These are phyloP conservation scores for Drosophila persimilis DNA, from an alignment of 1,140 invertebrate genomes.

Conservation along the genomic window DNA sequence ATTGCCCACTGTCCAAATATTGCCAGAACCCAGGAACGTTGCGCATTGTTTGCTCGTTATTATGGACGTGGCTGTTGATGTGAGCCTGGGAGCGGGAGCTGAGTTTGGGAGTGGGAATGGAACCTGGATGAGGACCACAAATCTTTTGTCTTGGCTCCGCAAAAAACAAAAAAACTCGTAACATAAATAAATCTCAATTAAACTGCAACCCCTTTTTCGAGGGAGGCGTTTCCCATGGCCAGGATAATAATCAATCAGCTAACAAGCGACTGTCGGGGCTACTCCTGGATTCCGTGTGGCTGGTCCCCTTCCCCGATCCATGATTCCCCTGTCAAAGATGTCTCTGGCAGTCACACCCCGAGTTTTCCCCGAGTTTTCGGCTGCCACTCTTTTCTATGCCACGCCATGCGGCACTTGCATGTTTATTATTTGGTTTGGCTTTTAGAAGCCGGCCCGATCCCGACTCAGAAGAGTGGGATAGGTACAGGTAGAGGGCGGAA, in stretches of 20 bases:
- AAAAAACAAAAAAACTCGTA: slow-evolving; percentile 14
- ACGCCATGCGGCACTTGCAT: slow-evolving; percentile 53
- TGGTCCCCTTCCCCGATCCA: background rate
- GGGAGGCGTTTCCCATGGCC: slow-evolving; percentile 42
- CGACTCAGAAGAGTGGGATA: slow-evolving; percentile 29
- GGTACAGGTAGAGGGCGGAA: background rate
- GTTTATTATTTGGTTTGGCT: slow-evolving; percentile 51
- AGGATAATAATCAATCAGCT: slow-evolving; percentile 69
- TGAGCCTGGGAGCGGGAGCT: slow-evolving; percentile 19
- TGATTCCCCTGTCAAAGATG: slow-evolving; percentile 29
- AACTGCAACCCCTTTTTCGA: slow-evolving; percentile 67
- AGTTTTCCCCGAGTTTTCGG: slow-evolving; percentile 42
- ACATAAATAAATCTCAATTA: slow-evolving; percentile 80
- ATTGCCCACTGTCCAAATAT: slow-evolving; percentile 74
- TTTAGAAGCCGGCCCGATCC: slow-evolving; percentile 48
- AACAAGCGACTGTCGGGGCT: slow-evolving; percentile 25
- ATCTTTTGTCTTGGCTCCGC: slow-evolving; percentile 57
- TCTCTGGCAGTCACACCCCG: slow-evolving; percentile 58
- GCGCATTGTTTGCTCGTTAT: slow-evolving; percentile 72
- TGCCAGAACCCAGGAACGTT: slow-evolving; percentile 44
- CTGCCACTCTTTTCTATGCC: slow-evolving; percentile 62
- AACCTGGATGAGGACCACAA: slow-evolving; percentile 3
- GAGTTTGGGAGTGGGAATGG: slow-evolving; percentile 12
- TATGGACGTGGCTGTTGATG: slow-evolving; percentile 48
- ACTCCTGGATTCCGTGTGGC: slow-evolving; percentile 29